phyloP scores from a whole-genome alignment of 1,140 invertebrate genomes.

The Caenorhabditis remanei region DNA sequence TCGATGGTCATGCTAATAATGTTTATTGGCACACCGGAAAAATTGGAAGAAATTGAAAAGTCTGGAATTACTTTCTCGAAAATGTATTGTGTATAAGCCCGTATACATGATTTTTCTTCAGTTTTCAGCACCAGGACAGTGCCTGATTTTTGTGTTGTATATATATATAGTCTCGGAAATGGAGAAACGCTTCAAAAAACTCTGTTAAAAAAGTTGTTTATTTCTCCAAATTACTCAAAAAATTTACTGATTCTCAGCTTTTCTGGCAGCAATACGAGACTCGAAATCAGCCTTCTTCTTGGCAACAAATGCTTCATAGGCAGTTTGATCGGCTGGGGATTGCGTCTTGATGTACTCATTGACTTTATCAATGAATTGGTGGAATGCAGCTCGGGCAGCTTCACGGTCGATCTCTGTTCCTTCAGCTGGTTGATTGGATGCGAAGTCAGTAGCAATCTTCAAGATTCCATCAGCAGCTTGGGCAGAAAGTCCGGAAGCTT shows the following conservation, averaged over 20 bases:
- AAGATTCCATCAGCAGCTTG: slow-evolving; percentile 6
- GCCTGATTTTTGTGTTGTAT: too few relatives aligned
- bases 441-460: background rate
- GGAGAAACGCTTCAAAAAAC: too few relatives aligned
- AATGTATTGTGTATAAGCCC: too few relatives aligned
- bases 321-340: slow-evolving; percentile 13
- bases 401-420: background rate
- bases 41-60: too few relatives aligned
- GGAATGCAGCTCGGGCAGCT: background rate
- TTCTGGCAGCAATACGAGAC: background rate
- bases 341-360: slow-evolving; percentile 9
- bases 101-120: too few relatives aligned
- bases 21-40: too few relatives aligned
- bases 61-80: too few relatives aligned
- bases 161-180: too few relatives aligned
- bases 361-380: background rate
- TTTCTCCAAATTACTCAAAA: background rate
- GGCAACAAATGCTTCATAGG: background rate
- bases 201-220: too few relatives aligned
- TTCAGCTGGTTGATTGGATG: background rate
- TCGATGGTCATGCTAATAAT: too few relatives aligned
- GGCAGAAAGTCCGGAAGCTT: background rate
- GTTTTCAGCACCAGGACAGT: too few relatives aligned
- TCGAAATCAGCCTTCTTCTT: slow-evolving; percentile 39
- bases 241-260: background rate